Percentiles rank a stretch among this genome's conserved stretches.
Evolutionary conservation across 2,113 vertebrate genomes (phyloP).

Genomic region (Nesogale talazaci): DNA sequence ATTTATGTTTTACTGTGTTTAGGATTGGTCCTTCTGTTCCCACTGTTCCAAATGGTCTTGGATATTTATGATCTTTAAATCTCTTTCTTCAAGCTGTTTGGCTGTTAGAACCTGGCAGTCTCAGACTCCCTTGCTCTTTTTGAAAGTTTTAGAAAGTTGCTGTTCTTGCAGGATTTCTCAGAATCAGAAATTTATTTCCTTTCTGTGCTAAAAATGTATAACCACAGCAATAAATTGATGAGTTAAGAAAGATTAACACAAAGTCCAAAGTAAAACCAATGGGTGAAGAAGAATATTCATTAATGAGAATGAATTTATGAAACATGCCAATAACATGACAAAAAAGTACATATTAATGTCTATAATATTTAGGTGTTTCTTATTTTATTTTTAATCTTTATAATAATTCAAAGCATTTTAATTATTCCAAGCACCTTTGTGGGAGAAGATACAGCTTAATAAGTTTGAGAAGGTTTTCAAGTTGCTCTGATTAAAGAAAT

Average conservation of each 20-base stretch:
- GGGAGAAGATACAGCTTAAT: background rate
- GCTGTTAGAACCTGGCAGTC: constrained; percentile 55
- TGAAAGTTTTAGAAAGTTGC: constrained; percentile 61
- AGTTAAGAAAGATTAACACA: background rate
- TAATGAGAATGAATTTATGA: background rate
- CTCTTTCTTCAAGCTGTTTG: constrained; percentile 68
- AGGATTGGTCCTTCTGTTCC: constrained; percentile 62
- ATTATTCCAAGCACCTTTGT: background rate
- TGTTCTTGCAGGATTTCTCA: constrained; percentile 64
- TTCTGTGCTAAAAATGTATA: background rate
- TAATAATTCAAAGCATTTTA: background rate
- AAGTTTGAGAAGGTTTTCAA: constrained; percentile 17
- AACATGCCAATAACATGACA: background rate
- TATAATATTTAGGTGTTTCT: background rate
- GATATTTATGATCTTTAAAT: constrained; percentile 74
- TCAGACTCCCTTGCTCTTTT: constrained; percentile 42
- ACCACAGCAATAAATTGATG: background rate
- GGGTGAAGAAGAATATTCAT: background rate
- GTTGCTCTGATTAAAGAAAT: background rate
- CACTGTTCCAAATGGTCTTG: constrained; percentile 51
- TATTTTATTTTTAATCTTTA: background rate
- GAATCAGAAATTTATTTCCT: constrained; percentile 53
- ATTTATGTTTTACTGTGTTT: constrained; percentile 71
- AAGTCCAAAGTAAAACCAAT: background rate
- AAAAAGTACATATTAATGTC: background rate